Conservation (phyloP, 2,113 vertebrate genomes). For the Scomber japonicus region DNA sequence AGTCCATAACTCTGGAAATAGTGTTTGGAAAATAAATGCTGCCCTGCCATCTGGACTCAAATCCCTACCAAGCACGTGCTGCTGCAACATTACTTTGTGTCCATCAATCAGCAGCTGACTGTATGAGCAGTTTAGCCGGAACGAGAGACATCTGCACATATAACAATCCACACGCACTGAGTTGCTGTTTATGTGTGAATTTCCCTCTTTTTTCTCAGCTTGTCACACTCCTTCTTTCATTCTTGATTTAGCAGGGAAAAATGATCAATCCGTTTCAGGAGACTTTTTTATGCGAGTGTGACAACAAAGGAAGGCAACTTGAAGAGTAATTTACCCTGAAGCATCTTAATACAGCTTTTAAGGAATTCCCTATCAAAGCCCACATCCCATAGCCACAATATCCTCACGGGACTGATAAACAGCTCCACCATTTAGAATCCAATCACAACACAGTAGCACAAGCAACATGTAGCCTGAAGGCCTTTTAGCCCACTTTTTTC, state of each 20-base stretch:
- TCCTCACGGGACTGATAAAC: not conserved
- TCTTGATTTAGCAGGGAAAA: not conserved
- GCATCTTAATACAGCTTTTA: not conserved
- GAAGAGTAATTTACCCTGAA: not conserved
- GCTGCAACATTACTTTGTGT: constrained; percentile 39
- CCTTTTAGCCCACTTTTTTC: constrained; percentile 49
- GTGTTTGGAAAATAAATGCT: constrained; percentile 30
- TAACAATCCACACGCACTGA: constrained; percentile 8
- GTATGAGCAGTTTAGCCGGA: constrained; percentile 51
- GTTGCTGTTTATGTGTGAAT: constrained; percentile 31
- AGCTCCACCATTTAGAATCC: constrained; percentile 13
- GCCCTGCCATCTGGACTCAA: constrained; percentile 68
- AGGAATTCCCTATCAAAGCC: constrained; percentile 6
- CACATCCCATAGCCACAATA: constrained; percentile 12
- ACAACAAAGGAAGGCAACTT: constrained; percentile 17
- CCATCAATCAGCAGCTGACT: constrained; percentile 49
- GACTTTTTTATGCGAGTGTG: not conserved
- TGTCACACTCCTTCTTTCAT: not conserved
- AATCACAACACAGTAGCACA: constrained; percentile 45
- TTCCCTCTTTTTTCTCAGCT: not conserved
- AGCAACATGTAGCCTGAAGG: constrained; percentile 18
- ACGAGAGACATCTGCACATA: constrained; percentile 10
- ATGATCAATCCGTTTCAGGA: not conserved
- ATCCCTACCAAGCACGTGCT: constrained; percentile 60
- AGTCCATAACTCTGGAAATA: not conserved